Percentiles rank a stretch among this genome's conserved stretches.
These are phyloP conservation scores for Tapirus terrestris DNA, from an alignment of 2,113 vertebrate species.

Conservation along the genomic window DNA sequence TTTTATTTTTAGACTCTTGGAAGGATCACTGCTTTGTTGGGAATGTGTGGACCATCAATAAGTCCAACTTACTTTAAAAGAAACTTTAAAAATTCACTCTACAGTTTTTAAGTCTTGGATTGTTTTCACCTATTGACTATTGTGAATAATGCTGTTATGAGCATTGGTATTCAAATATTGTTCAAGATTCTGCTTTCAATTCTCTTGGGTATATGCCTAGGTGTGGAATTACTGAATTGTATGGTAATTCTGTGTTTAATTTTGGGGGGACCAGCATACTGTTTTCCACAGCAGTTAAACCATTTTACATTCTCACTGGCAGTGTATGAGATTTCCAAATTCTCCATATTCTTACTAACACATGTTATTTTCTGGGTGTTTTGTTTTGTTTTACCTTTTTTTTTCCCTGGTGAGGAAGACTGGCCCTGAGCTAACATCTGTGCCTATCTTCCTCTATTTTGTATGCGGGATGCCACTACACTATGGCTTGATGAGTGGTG, in stretches of 20 bases:
- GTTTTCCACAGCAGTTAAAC: neutral
- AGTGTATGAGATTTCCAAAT: neutral
- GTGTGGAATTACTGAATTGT: neutral
- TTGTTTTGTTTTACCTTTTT: neutral
- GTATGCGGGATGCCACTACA: too few species aligned
- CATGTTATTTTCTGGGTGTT: constrained; percentile 1
- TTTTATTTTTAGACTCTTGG: constrained; percentile 37
- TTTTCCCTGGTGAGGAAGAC: too few species aligned
- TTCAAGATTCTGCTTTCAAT: neutral
- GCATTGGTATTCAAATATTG: neutral
- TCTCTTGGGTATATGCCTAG: neutral
- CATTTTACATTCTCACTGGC: neutral
- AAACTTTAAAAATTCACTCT: neutral
- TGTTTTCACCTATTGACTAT: neutral
- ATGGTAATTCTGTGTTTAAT: neutral
- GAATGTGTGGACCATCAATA: neutral
- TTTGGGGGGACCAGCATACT: neutral
- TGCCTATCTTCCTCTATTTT: too few species aligned
- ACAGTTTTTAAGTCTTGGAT: constrained; percentile 10
- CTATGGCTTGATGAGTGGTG: too few species aligned
- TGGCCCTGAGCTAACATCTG: too few species aligned
- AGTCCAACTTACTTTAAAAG: constrained; percentile 4
- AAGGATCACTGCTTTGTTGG: neutral
- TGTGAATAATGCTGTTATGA: neutral
- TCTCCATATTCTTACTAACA: neutral